Conservation (phyloP, 2,888 invertebrate species). For the Netelia inedita region DNA sequence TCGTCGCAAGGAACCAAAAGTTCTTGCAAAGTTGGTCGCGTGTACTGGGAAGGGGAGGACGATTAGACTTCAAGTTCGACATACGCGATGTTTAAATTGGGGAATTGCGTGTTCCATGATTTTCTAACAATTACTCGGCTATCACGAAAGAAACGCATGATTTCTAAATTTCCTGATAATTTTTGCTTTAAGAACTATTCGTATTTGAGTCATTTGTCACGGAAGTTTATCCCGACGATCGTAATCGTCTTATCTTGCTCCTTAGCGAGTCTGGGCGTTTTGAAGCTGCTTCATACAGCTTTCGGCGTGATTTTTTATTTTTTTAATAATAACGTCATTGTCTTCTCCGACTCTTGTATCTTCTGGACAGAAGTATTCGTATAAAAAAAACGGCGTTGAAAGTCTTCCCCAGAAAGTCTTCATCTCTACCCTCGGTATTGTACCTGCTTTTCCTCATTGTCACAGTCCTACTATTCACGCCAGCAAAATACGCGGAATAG, state of each 20-base stretch:
- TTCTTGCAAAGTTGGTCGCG: background rate
- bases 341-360: background rate
- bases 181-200: no score
- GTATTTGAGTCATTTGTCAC: slow-evolving; percentile 28
- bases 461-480: slow-evolving; percentile 27
- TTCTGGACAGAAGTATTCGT: background rate
- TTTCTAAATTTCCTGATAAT: no score
- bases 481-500: slow-evolving; percentile 52
- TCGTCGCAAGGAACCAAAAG: slow-evolving; percentile 7
- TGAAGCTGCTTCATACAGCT: slow-evolving; percentile 76
- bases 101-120: background rate
- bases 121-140: background rate
- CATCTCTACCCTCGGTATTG: background rate
- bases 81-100: slow-evolving; percentile 11
- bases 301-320: slow-evolving; percentile 4
- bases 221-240: slow-evolving; percentile 34
- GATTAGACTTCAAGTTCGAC: background rate
- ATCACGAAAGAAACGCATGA: background rate
- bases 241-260: slow-evolving; percentile 14
- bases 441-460: slow-evolving; percentile 51
- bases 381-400: slow-evolving; percentile 37
- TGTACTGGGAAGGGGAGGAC: background rate
- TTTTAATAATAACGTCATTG: slow-evolving; percentile 16
- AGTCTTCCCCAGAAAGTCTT: background rate
- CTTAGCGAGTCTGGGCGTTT: slow-evolving; percentile 19